A percentile compares a stretch with the other conserved stretches of the same genome.
These are phyloP conservation scores for Centruroides sculpturatus DNA, from an alignment of 1,140 invertebrate species.

Conservation along the genomic window DNA sequence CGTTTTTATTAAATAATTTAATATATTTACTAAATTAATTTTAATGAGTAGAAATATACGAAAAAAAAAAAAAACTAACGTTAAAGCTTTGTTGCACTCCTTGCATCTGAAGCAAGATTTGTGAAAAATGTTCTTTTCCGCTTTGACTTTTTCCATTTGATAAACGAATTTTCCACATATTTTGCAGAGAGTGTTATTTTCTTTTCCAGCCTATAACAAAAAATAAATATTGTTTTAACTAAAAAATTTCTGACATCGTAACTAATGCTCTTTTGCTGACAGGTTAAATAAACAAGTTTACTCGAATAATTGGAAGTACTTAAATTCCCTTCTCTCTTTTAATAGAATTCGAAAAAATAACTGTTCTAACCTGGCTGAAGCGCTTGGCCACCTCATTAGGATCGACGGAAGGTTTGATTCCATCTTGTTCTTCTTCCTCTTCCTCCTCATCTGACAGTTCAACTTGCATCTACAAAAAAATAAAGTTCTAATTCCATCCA, in stretches of 20 bases:
- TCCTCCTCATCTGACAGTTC: no score
- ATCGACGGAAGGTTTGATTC: not conserved
- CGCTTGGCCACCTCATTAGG: not conserved
- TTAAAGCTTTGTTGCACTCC: conserved; percentile 75
- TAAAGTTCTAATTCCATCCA: no score
- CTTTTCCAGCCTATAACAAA: conserved; percentile 15
- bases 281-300: no score
- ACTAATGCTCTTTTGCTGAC: no score
- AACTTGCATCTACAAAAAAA: no score
- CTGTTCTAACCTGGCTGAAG: not conserved
- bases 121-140: conserved; percentile 70
- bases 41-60: no score
- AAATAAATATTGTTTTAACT: not conserved
- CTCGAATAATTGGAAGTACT: no score
- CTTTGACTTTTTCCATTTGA: conserved; percentile 85
- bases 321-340: no score
- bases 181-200: conserved; percentile 39
- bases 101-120: conserved; percentile 81
- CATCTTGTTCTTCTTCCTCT: not conserved
- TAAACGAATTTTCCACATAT: conserved; percentile 73
- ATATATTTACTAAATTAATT: no score
- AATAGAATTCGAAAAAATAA: no score
- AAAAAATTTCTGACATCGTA: not conserved
- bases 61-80: conserved; percentile 36
- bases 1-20: no score